A percentile compares a stretch with the other conserved stretches of the same genome.
Conservation (phyloP, 2,113 vertebrate species). For the Phylloscopus whistleri region DNA sequence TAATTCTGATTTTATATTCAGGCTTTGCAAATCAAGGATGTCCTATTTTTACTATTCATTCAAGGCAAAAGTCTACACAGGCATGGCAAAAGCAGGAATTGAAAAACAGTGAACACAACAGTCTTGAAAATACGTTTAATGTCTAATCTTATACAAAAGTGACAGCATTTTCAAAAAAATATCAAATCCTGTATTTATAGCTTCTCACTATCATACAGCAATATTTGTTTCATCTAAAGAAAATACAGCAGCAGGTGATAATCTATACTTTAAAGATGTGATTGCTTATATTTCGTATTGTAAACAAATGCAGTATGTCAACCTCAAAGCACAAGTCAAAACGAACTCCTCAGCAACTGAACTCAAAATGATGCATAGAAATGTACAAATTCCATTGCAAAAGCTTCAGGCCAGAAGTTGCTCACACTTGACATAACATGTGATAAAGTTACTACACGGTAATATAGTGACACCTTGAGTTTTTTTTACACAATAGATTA, state of each 20-base stretch:
- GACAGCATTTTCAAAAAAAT: conserved; percentile 80
- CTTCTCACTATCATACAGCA: conserved; percentile 78
- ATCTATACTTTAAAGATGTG: conserved; percentile 67
- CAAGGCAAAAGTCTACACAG: conserved; percentile 60
- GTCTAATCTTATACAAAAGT: conserved; percentile 78
- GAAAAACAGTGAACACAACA: conserved; percentile 38
- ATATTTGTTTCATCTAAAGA: conserved; percentile 77
- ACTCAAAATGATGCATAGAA: conserved; percentile 75
- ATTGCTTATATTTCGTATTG: conserved; percentile 73
- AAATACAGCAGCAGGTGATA: conserved; percentile 80
- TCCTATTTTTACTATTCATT: conserved; percentile 49
- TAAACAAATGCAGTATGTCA: conserved; percentile 71
- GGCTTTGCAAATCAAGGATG: conserved; percentile 56
- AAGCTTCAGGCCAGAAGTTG: conserved; percentile 67
- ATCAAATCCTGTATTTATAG: conserved; percentile 79
- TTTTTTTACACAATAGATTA: conserved; percentile 60
- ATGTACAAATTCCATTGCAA: conserved; percentile 64
- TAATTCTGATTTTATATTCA: conserved; percentile 66
- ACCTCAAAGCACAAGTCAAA: conserved; percentile 73
- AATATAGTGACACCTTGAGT: conserved; percentile 63
- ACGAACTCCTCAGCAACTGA: conserved; percentile 69
- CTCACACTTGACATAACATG: conserved; percentile 68
- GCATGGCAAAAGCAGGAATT: conserved; percentile 59
- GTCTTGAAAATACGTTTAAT: conserved; percentile 77
- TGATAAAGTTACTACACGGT: conserved; percentile 69